Conservation (phyloP, 2,888 invertebrate species). For the Bombylius discolor region DNA sequence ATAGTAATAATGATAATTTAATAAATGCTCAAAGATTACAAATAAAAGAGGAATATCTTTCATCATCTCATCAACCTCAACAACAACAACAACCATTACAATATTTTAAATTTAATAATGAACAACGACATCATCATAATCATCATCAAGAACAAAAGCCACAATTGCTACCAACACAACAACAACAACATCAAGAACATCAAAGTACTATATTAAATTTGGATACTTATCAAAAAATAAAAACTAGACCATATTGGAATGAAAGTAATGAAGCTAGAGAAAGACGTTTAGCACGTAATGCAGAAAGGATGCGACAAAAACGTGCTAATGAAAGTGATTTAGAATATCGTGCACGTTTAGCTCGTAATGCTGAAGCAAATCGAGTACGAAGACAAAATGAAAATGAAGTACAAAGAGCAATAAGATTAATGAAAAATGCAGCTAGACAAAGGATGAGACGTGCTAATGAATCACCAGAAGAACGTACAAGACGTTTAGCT, state of each 20-base stretch:
- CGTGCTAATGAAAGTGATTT: slow-evolving; percentile 32
- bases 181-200: not conserved
- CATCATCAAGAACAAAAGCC: not conserved
- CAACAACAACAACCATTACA: not conserved
- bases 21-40: not conserved
- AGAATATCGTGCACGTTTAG: slow-evolving; percentile 32
- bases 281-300: slow-evolving; percentile 33
- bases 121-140: not conserved
- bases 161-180: not conserved
- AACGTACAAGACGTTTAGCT: slow-evolving; percentile 30
- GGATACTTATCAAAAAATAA: slow-evolving; percentile 19
- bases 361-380: slow-evolving; percentile 36
- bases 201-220: slow-evolving; percentile 16
- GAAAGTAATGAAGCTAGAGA: slow-evolving; percentile 35
- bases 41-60: not conserved
- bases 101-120: not conserved
- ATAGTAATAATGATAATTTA: too few relatives aligned
- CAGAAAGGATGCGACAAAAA: slow-evolving; percentile 36
- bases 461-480: slow-evolving; percentile 33
- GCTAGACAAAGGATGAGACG: slow-evolving; percentile 32
- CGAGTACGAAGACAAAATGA: slow-evolving; percentile 35
- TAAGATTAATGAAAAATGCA: slow-evolving; percentile 37
- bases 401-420: slow-evolving; percentile 35
- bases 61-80: not conserved
- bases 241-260: slow-evolving; percentile 31